These are phyloP conservation scores for Pyrocephalus nanus DNA, from an alignment of 2,797 vertebrate genomes.

Conservation along the genomic window DNA sequence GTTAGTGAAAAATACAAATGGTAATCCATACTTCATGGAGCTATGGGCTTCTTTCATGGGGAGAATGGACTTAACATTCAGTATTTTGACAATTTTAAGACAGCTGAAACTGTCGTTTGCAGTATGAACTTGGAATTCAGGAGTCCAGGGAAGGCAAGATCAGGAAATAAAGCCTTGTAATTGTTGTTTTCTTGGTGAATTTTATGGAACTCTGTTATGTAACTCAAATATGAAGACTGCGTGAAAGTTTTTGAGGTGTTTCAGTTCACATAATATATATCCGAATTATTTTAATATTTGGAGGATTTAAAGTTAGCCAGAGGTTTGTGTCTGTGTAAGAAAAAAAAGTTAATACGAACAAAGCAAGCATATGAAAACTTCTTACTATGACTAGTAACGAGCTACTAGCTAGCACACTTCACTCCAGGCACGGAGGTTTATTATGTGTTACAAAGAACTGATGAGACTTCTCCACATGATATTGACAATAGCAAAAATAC, in stretches of 20 bases:
- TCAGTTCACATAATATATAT: constrained; percentile 76
- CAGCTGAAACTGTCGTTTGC: constrained; percentile 80
- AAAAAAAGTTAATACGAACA: constrained; percentile 80
- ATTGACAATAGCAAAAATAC: neutral
- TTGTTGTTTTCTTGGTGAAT: constrained; percentile 77
- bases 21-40: constrained; percentile 84
- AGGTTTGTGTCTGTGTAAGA: constrained; percentile 80
- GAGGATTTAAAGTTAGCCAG: constrained; percentile 74
- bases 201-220: constrained; percentile 79
- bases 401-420: constrained; percentile 81
- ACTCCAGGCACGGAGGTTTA: constrained; percentile 74
- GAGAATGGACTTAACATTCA: constrained; percentile 79
- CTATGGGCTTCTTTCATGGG: constrained; percentile 82
- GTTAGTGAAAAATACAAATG: constrained; percentile 88
- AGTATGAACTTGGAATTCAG: constrained; percentile 79
- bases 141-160: constrained; percentile 77
- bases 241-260: constrained; percentile 76
- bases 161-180: constrained; percentile 78
- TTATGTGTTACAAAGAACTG: constrained; percentile 13
- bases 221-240: constrained; percentile 78
- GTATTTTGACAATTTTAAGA: constrained; percentile 79
- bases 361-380: constrained; percentile 81
- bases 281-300: constrained; percentile 78
- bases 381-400: constrained; percentile 84
- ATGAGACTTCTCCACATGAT: neutral